Percentiles rank a stretch among this genome's conserved stretches.
These are phyloP conservation scores for Lerista edwardsae DNA, from an alignment of 2,797 vertebrate species.

Conservation along the genomic window DNA sequence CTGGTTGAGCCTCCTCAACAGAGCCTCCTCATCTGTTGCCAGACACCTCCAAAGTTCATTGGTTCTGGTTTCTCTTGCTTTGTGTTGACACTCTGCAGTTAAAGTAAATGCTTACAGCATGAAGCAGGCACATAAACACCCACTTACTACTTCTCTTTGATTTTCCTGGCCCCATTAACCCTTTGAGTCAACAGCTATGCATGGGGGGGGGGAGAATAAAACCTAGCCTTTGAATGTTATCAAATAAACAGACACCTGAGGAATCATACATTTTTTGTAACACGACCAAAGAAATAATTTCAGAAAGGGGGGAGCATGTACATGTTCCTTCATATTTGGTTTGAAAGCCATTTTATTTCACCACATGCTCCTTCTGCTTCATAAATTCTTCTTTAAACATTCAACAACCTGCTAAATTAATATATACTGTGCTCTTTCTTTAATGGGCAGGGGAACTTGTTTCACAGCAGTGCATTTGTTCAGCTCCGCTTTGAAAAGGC, in stretches of 20 bases:
- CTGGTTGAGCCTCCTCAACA: not conserved
- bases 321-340: slow-evolving; percentile 47
- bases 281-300: slow-evolving; percentile 16
- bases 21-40: slow-evolving; percentile 16
- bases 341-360: slow-evolving; percentile 73
- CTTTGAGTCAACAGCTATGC: slow-evolving; percentile 32
- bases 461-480: slow-evolving; percentile 73
- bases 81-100: slow-evolving; percentile 7
- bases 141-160: not conserved
- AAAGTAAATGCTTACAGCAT: slow-evolving; percentile 5
- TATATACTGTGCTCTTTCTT: slow-evolving; percentile 74
- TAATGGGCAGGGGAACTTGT: slow-evolving; percentile 73
- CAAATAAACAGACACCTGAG: not conserved
- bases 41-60: not conserved
- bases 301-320: not conserved
- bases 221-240: slow-evolving; percentile 7
- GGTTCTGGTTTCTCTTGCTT: slow-evolving; percentile 18
- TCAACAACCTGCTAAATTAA: slow-evolving; percentile 78
- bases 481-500: slow-evolving; percentile 61
- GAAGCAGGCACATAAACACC: not conserved
- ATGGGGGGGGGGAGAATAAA: slow-evolving; percentile 2
- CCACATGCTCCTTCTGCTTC: slow-evolving; percentile 67
- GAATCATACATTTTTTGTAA: slow-evolving; percentile 49
- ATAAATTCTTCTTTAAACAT: slow-evolving; percentile 74
- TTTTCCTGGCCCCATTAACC: slow-evolving; percentile 41